phyloP scores from a whole-genome alignment of 1,140 invertebrate genomes.

The Drosophila parabipectinata region DNA sequence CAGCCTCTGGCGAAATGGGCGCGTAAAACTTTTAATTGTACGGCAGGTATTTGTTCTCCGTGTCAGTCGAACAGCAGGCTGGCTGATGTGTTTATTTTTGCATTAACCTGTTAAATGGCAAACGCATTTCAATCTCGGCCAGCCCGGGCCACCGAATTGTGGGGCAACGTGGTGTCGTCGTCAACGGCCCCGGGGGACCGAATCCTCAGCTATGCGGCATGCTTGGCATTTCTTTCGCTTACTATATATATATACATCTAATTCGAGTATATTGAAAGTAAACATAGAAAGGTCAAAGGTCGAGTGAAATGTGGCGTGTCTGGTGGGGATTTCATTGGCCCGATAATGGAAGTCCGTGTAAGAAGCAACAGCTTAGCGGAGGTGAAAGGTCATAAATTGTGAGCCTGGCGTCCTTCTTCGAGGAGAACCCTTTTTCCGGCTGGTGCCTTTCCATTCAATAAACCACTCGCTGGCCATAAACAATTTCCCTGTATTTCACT shows the following conservation, averaged over 20 bases:
- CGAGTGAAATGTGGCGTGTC: slow-evolving; percentile 30
- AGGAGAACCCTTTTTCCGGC: slow-evolving; percentile 20
- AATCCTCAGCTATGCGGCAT: slow-evolving; percentile 11
- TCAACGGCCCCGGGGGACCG: slow-evolving; percentile 15
- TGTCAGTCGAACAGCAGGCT: slow-evolving; percentile 5
- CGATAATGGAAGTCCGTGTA: slow-evolving; percentile 29
- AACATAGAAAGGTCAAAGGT: slow-evolving; percentile 52
- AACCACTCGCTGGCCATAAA: slow-evolving; percentile 18
- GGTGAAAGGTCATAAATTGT: slow-evolving; percentile 31
- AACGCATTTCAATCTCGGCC: slow-evolving; percentile 66
- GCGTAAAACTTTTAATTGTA: slow-evolving; percentile 78
- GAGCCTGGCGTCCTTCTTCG: not conserved
- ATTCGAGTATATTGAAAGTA: slow-evolving; percentile 29
- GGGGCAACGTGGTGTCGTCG: slow-evolving; percentile 67
- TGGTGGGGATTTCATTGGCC: slow-evolving; percentile 26
- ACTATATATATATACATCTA: not conserved
- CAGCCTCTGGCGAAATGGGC: slow-evolving; percentile 49
- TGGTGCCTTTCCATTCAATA: slow-evolving; percentile 43
- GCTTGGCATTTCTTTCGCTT: slow-evolving; percentile 23
- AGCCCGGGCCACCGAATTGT: slow-evolving; percentile 37
- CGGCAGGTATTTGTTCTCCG: slow-evolving; percentile 51
- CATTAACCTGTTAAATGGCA: slow-evolving; percentile 67
- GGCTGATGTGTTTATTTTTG: slow-evolving; percentile 68
- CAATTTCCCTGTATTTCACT: slow-evolving; percentile 9
- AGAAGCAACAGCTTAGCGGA: slow-evolving; percentile 36